These are phyloP conservation scores for Ypsolopha sequella DNA, from an alignment of 2,888 invertebrate species.

Conservation along the genomic window DNA sequence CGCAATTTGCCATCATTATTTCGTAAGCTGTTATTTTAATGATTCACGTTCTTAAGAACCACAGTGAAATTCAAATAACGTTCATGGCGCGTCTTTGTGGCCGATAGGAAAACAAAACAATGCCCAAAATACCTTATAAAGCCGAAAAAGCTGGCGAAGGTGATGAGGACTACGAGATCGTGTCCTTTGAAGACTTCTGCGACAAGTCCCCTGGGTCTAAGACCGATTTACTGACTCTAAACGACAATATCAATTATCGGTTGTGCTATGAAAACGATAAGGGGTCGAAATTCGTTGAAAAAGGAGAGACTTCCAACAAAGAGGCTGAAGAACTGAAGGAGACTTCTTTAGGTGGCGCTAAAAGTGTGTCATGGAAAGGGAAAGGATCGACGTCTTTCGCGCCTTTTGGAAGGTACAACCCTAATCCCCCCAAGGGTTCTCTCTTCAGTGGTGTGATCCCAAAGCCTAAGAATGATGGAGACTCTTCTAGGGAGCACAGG, in stretches of 20 bases:
- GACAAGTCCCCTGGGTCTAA: slow-evolving; percentile 64
- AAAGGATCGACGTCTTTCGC: slow-evolving; percentile 43
- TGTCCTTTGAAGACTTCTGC: slow-evolving; percentile 73
- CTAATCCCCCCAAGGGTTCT: slow-evolving; percentile 30
- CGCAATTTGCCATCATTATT: too few relatives aligned
- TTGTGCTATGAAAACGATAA: slow-evolving; percentile 56
- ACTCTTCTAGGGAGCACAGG: slow-evolving; percentile 47
- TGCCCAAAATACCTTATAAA: slow-evolving; percentile 63
- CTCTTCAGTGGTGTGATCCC: slow-evolving; percentile 50
- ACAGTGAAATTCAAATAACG: too few relatives aligned
- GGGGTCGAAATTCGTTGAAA: slow-evolving; percentile 30
- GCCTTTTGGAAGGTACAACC: slow-evolving; percentile 44
- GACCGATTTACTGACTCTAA: slow-evolving; percentile 67
- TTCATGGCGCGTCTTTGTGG: background rate
- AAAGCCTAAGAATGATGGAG: slow-evolving; percentile 37
- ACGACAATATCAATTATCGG: slow-evolving; percentile 64
- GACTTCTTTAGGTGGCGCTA: slow-evolving; percentile 49
- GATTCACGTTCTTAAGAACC: too few relatives aligned
- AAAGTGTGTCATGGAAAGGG: slow-evolving; percentile 39
- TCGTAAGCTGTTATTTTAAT: too few relatives aligned
- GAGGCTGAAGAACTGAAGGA: slow-evolving; percentile 41
- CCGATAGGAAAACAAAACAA: slow-evolving; percentile 12
- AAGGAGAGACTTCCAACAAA: slow-evolving; percentile 42
- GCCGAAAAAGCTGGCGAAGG: slow-evolving; percentile 45
- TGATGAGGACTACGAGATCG: slow-evolving; percentile 62